Conservation (phyloP, 2,888 invertebrate species). For the Amblyjoppa fuscipennis region DNA sequence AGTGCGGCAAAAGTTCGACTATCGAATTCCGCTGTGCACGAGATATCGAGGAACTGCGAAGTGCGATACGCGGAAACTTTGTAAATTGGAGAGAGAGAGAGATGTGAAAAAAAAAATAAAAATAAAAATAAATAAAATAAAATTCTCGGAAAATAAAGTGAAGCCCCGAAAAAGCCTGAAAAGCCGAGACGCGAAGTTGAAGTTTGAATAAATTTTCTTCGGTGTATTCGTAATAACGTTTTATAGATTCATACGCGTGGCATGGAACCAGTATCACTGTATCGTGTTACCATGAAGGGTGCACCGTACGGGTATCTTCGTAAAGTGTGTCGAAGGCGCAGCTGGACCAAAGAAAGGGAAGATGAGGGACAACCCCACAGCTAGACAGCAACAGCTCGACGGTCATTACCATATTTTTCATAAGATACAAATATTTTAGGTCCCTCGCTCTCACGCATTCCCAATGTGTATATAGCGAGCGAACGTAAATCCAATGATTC, state of each 20-base stretch:
- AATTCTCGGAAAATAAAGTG: slow-evolving; percentile 7
- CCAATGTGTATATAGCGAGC: not conserved
- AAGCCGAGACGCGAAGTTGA: not conserved
- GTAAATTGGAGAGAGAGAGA: not conserved
- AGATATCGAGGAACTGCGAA: not conserved
- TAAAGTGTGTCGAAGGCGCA: slow-evolving; percentile 16
- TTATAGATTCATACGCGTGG: slow-evolving; percentile 5
- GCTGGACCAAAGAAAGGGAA: slow-evolving; percentile 12
- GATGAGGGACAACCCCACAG: not conserved
- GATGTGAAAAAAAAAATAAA: not conserved
- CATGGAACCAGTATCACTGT: not conserved
- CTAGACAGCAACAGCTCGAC: not conserved
- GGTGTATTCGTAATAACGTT: slow-evolving; percentile 2
- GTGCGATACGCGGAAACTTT: slow-evolving; percentile 11
- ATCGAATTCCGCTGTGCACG: not conserved
- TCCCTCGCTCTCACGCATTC: slow-evolving; percentile 7
- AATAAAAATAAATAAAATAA: not conserved
- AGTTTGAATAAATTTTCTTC: slow-evolving; percentile 5
- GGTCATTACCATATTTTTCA: slow-evolving; percentile 63
- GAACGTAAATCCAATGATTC: slow-evolving; percentile 4
- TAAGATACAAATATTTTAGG: slow-evolving; percentile 49
- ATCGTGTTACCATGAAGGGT: slow-evolving; percentile 28
- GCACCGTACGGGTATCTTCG: not conserved
- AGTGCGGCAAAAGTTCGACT: slow-evolving; percentile 35
- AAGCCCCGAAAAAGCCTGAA: not conserved